Base-by-base conservation (phyloP, 2,888 invertebrate genomes). In the Prenolepis imparis region DNA sequence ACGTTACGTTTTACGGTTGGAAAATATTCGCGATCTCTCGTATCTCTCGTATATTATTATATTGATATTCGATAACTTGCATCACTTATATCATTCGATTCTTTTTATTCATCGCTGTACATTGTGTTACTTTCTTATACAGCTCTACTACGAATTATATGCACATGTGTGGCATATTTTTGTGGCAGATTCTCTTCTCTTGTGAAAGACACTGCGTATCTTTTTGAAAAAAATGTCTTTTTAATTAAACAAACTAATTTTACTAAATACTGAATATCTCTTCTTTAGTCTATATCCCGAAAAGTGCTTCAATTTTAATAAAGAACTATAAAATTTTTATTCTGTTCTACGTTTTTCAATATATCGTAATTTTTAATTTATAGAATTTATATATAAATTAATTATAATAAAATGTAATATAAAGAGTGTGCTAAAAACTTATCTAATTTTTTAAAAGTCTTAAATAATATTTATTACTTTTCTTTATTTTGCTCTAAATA, bases 61-160 rank as follows among this genome's bases (percentile, higher is more conserved):
- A 77, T 67, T 67, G 52, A 75, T 67, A 67, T 55, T 68, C n/a
- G n/a, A 67, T 77, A 55, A n/a, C 39, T 64, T 63, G 32, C 41
- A 32, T 5, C 9, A 36, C n/a, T 41, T 28, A 11, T 15, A 44
- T 1, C 18, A 39, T 9, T 55, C 39, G 9, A 55, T 39, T 39
- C 24, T 66, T 75, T 75, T 48, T 44, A 21, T 21, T 75, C 4
- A 48, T 48, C 36, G 36, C 12, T 36, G n/a, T 41, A 59, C 2
- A 57, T 73, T 41, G 59, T 48, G 32, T 6, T 32, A 39, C 28
- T 75, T 74, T 36, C 21, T 57, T n/a, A 72, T 32, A 1, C 36
- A 36, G 18, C 24, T 36, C 18, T 32, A 28, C n/a, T n/a, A 28
- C 0, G 9, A 52, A 75, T 48, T 24, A 41, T 12, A n/a, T 21